Percentiles rank a stretch among this genome's conserved stretches.
These are phyloP conservation scores for Odontomyia ornata DNA, from an alignment of 2,888 invertebrate genomes.

Conservation along the genomic window DNA sequence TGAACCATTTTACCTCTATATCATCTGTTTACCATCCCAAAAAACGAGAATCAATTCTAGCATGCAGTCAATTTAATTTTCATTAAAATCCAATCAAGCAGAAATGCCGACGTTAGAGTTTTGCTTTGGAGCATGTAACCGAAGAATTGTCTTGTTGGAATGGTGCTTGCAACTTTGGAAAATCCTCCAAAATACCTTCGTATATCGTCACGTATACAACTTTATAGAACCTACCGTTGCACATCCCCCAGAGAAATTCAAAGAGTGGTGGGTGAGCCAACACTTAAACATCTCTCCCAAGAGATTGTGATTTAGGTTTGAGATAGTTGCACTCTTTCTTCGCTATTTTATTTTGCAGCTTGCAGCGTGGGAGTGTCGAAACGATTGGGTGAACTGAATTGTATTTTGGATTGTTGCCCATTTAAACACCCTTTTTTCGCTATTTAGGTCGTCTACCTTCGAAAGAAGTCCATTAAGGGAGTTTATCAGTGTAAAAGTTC, in stretches of 20 bases:
- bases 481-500: constrained; percentile 37
- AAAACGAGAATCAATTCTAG: constrained; percentile 35
- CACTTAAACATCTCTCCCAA: neutral
- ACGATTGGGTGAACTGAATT: neutral
- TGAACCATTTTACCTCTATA: constrained; percentile 3
- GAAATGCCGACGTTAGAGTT: constrained; percentile 40
- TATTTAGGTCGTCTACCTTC: neutral
- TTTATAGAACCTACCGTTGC: neutral
- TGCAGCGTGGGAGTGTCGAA: neutral
- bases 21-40: neutral
- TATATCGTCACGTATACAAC: neutral
- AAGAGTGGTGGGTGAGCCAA: neutral
- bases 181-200: constrained; percentile 18
- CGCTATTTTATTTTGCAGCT: constrained; percentile 13
- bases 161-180: constrained; percentile 25
- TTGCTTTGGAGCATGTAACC: constrained; percentile 29
- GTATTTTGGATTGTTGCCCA: constrained; percentile 42
- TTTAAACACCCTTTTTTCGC: neutral
- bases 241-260: neutral
- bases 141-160: neutral
- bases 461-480: constrained; percentile 9
- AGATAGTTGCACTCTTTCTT: constrained; percentile 35
- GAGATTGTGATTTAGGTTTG: constrained; percentile 11
- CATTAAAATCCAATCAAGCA: constrained; percentile 45
- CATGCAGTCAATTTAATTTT: constrained; percentile 44